Evolutionary conservation across 1,140 invertebrate species (phyloP), one percentile per base, ranked within the genome.

Genomic region (Mactra quadrangularis): DNA sequence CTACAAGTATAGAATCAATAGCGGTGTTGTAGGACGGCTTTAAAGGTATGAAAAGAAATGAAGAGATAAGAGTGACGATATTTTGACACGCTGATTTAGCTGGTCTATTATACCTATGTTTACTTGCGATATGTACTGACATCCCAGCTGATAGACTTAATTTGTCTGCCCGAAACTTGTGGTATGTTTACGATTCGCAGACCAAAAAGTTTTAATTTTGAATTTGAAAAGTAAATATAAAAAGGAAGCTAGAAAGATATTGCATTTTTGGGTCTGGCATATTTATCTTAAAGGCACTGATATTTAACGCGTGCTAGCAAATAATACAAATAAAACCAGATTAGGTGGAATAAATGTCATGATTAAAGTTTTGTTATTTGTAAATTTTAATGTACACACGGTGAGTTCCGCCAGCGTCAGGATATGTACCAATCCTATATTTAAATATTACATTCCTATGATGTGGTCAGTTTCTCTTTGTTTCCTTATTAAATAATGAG

Each of bases 201-300:
- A 41, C 77, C 53, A 81, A 81, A 81, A 70, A 81, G 77, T 81
- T 81, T 81, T 81, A 81, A 81, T 81, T 81, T 81, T 70, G 55
- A 81, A 81, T 68, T 81, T 66, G 77, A 68, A 81, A 81, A 81
- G 77, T 81, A 81, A 81, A 81, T 64, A 81, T 45, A 68, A 71
- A 81, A 71, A 81, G 74, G 74, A 76, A 64, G 74, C 74, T 57
- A 35, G 35, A 47, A 52, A 76, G 74, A 76, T 76, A 76, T 76
- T 76, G 59, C 74, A 76, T 62, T 76, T 70, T 76, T 64, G 57
- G n/a, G 25, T 76, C 45, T 60, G 74, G 15, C 74, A 76, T 17
- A 50, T 76, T 76, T 76, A 76, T 76, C 74, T 47, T 3, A 25
- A n/a, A n/a, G 13, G 0, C 25, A 25, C 57, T 27, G 57, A 55